Conservation (phyloP, 2,888 invertebrate species). For the Cataglyphis altisquamis region DNA sequence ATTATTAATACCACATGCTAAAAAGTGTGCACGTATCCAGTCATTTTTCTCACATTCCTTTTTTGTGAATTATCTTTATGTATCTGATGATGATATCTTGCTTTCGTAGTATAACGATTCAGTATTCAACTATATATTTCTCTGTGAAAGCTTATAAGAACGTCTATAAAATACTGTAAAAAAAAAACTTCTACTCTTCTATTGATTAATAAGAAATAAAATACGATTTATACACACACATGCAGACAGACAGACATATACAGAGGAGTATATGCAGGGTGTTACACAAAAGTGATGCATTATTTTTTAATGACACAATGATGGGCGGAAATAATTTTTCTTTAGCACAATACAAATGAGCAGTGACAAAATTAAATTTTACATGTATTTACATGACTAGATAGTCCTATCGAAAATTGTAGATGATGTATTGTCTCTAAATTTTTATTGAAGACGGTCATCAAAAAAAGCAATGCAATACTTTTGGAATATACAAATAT, state of each 20-base stretch:
- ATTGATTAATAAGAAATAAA: constrained; percentile 36
- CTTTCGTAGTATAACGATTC: constrained; percentile 34
- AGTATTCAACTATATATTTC: constrained; percentile 31
- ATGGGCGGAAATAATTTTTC: not conserved
- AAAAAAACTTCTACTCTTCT: constrained; percentile 15
- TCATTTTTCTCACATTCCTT: constrained; percentile 42
- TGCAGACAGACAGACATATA: not conserved
- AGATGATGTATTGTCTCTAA: constrained; percentile 2
- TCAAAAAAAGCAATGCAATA: constrained; percentile 34
- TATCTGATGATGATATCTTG: constrained; percentile 26
- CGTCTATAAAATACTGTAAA: constrained; percentile 14
- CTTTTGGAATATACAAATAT: constrained; percentile 44
- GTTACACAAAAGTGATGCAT: constrained; percentile 42
- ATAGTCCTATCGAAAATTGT: constrained; percentile 6
- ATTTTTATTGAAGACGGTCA: constrained; percentile 9
- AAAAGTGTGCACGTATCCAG: constrained; percentile 48
- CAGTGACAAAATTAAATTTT: constrained; percentile 22
- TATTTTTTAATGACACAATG: constrained; percentile 41
- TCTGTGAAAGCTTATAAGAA: constrained; percentile 30
- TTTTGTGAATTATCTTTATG: constrained; percentile 33
- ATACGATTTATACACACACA: constrained; percentile 20
- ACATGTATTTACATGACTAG: constrained; percentile 6
- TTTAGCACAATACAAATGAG: not conserved
- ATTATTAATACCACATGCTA: constrained; percentile 42
- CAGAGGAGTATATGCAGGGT: constrained; percentile 40